Base-by-base conservation (phyloP, 2,888 invertebrate genomes). In the Brenthis hecate region DNA sequence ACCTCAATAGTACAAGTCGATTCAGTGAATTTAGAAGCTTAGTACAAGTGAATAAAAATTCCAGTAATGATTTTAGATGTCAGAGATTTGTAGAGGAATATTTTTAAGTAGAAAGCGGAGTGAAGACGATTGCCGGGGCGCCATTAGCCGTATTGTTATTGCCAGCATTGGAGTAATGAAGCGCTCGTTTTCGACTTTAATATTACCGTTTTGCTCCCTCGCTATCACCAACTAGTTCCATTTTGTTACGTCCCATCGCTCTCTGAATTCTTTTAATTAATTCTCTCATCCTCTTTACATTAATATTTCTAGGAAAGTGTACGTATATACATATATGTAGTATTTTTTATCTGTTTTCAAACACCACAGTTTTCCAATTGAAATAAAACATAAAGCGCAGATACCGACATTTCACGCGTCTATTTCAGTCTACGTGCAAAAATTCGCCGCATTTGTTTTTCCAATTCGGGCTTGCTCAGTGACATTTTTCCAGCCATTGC, bases 121-220 rank as follows among this genome's bases (percentile, higher is more conserved):
- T 85, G 81, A 85, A 86, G 86, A 85, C 80, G 85, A 87, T 89
- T 84, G 86, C 87, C 76, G 80, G 81, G 82, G 85, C 78, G 78
- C 89, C 88, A 90, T 92, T 92, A 91, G 85, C 85, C 82, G 87
- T 90, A 92, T 92, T 92, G 92, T 92, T 92, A 92, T 92, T 89
- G 84, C 89, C 86, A 80, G 85, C 87, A 88, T 89, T 89, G 81
- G 83, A 81, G 91, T 91, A 91, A 92, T 92, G 89, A 91, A 90
- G 82, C 85, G 89, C 86, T 88, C 91, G 88, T 91, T 91, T 87
- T 87, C 90, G 86, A 88, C 86, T 87, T 85, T 88, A 88, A 88
- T 89, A 89, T 87, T 80, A 80, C 87, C 85, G 87, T 83, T 89
- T 86, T 82, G 77, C 82, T 86, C 85, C 80, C 85, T 86, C 85